Conservation (phyloP, 2,888 invertebrate species). For the Platycheirus rosarum region DNA sequence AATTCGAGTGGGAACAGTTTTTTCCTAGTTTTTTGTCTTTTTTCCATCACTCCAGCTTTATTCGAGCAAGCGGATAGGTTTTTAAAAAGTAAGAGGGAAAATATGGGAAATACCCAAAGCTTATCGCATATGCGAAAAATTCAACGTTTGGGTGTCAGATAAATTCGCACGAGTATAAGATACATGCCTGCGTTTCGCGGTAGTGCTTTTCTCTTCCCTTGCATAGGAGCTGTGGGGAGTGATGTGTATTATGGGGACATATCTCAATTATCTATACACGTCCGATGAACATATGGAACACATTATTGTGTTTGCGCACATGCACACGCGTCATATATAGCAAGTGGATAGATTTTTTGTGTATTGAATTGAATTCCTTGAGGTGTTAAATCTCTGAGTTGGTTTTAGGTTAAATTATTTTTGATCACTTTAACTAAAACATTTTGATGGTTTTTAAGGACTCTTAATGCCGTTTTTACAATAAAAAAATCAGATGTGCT, state of each 20-base stretch:
- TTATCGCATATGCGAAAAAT: constrained; percentile 65
- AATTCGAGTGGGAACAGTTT: constrained; percentile 49
- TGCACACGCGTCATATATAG: neutral
- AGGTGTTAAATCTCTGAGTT: constrained; percentile 60
- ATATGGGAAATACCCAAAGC: constrained; percentile 40
- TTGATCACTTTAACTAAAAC: constrained; percentile 35
- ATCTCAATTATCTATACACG: constrained; percentile 40
- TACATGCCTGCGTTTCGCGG: constrained; percentile 52
- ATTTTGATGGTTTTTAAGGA: neutral
- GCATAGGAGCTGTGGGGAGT: too few relatives aligned
- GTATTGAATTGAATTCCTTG: constrained; percentile 39
- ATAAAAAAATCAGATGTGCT: too few relatives aligned
- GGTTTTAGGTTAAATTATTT: constrained; percentile 43
- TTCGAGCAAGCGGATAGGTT: neutral
- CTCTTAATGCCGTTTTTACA: too few relatives aligned
- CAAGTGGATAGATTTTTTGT: neutral
- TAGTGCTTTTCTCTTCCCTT: neutral
- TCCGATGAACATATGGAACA: constrained; percentile 15
- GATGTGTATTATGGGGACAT: constrained; percentile 18
- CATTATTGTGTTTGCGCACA: neutral
- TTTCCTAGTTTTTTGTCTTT: constrained; percentile 31
- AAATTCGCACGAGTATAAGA: constrained; percentile 61
- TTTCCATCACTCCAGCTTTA: neutral
- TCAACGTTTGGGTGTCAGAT: constrained; percentile 69
- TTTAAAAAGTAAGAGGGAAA: neutral